A percentile compares a stretch with the other conserved stretches of the same genome.
Conservation (phyloP, 1,140 invertebrate species). For the Apis mellifera region DNA sequence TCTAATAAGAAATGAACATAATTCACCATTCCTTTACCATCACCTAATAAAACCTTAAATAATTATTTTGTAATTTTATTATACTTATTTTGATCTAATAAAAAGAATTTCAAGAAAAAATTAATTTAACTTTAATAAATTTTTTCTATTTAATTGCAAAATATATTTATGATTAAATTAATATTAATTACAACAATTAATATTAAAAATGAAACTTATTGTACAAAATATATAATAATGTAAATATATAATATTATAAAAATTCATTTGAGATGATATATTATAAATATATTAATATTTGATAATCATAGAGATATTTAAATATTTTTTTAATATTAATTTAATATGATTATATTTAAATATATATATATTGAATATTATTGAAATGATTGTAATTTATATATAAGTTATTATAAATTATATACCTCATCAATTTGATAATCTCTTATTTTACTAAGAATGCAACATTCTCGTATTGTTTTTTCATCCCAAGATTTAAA, state of each 20-base stretch:
- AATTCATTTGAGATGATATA: too few species aligned
- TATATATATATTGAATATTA: background rate
- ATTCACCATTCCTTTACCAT: conserved; percentile 83
- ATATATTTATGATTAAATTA: too few species aligned
- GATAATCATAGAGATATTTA: too few species aligned
- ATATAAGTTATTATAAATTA: background rate
- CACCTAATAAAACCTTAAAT: conserved; percentile 81
- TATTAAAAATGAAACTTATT: too few species aligned
- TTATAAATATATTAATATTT: too few species aligned
- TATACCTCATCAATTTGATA: conserved; percentile 82
- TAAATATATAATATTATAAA: too few species aligned
- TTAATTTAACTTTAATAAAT: too few species aligned
- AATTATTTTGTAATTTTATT: conserved; percentile 36
- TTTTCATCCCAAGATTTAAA: conserved; percentile 84
- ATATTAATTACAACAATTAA: background rate
- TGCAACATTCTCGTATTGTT: conserved; percentile 83
- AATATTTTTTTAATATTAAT: too few species aligned
- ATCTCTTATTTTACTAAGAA: conserved; percentile 83
- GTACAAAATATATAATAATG: too few species aligned
- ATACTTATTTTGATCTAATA: background rate
- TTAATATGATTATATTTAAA: too few species aligned
- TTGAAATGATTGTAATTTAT: background rate
- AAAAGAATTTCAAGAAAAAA: background rate
- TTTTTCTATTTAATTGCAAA: too few species aligned
- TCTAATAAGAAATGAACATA: conserved; percentile 85